Conservation (phyloP, 2,113 vertebrate species). For the Steatornis caripensis region DNA sequence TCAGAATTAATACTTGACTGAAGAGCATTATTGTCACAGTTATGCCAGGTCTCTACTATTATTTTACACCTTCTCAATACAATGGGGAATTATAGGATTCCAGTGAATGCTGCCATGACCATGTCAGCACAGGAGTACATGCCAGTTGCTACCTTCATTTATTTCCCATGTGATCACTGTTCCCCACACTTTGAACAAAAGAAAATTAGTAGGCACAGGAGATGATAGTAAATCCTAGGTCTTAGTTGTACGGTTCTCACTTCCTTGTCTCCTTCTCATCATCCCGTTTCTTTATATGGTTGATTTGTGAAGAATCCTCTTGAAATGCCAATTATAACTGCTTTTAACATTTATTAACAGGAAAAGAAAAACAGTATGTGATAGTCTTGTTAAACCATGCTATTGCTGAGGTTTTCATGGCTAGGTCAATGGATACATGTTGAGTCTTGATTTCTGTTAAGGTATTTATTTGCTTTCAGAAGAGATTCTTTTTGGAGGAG, state of each 20-base stretch:
- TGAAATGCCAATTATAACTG: background rate
- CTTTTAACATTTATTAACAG: background rate
- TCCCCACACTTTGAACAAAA: background rate
- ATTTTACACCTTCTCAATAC: background rate
- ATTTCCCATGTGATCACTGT: background rate
- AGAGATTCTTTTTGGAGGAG: background rate
- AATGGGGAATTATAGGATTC: background rate
- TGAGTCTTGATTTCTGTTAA: conserved; percentile 55
- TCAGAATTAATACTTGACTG: background rate
- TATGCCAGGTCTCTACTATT: background rate
- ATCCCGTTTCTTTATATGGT: background rate
- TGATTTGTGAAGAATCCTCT: background rate
- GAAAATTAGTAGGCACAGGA: background rate
- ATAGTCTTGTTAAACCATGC: background rate
- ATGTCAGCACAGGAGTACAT: background rate
- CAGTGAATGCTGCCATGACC: background rate
- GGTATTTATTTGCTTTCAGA: conserved; percentile 45
- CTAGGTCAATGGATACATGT: conserved; percentile 42
- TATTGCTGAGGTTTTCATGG: conserved; percentile 24
- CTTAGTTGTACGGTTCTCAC: background rate
- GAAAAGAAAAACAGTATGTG: background rate
- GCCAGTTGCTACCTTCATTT: background rate
- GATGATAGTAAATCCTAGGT: background rate
- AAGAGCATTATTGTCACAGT: background rate
- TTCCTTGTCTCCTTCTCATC: background rate